Evolutionary conservation across 2,888 invertebrate species (phyloP), one percentile per base, ranked within the genome.

Genomic region (Reticulitermes lucifugus): DNA sequence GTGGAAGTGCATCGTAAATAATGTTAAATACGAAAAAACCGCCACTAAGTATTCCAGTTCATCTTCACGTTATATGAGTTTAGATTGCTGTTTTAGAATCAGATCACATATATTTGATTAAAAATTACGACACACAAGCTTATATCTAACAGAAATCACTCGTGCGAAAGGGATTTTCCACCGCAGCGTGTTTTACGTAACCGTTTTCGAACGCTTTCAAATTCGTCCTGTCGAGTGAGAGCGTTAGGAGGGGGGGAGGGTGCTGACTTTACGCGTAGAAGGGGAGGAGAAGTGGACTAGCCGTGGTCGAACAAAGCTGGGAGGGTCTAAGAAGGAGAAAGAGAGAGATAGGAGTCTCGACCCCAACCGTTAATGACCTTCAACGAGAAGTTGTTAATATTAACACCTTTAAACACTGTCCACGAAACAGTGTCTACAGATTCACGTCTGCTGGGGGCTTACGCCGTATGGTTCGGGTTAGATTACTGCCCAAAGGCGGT

Each of bases 291-390:
- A 87, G 87, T 86, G 86, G 84, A 85, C 84, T 70, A 82, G 70
- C 75, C 79, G 83, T 14, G 84, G 83, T 85, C 71, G 84, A 60
- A 85, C 60, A 12, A 83, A 46, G n/a, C 79, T 82, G 85, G 46
- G 85, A 71, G 86, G 79, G 86, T 65, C 87, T 83, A 85, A 86
- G 86, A 81, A 83, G 85, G 86, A 82, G 86, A 86, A n/a, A 46
- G 12, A 46, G 46, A 55, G 84, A 79, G 21, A 60, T 51, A 73
- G 10, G 84, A 84, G 71, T 83, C 85, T 85, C 85, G 85, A 83
- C 85, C 85, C 83, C 85, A 85, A 85, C 83, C n/a, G 73, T 73
- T 73, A 73, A 73, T 41, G 73, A 73, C 73, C 41, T 41, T 73
- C 21, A 41, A 73, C 41, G 22, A 73, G 41, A 73, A 73, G 18